These are phyloP conservation scores for Panurus biarmicus DNA, from an alignment of 2,113 vertebrate species.

Conservation along the genomic window DNA sequence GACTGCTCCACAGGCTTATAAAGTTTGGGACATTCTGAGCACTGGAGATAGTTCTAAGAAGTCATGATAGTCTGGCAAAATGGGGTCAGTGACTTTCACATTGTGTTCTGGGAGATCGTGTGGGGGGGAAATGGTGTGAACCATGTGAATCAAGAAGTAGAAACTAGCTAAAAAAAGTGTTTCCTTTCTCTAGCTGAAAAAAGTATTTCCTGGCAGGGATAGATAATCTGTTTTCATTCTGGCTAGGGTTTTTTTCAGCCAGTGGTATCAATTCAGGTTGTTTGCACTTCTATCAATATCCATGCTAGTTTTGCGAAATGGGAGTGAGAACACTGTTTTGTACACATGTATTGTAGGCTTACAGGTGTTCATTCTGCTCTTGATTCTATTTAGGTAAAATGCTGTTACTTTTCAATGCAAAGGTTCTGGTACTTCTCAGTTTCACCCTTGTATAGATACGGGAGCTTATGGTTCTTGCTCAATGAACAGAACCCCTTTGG, in stretches of 20 bases:
- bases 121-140: accelerated
- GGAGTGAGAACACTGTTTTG: background rate
- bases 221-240: background rate
- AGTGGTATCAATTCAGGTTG: background rate
- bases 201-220: background rate
- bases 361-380: background rate
- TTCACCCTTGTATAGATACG: background rate
- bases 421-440: background rate
- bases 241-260: background rate
- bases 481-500: background rate
- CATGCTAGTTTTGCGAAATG: background rate
- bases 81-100: background rate
- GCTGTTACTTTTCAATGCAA: background rate
- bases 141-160: background rate
- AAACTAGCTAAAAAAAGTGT: background rate
- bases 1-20: background rate
- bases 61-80: background rate
- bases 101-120: background rate
- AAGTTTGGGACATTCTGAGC: background rate
- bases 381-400: background rate
- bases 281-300: background rate
- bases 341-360: background rate
- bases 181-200: background rate
- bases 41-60: background rate
- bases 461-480: background rate